These are phyloP conservation scores for Anniella stebbinsi DNA, from an alignment of 2,797 vertebrate genomes.

Conservation along the genomic window DNA sequence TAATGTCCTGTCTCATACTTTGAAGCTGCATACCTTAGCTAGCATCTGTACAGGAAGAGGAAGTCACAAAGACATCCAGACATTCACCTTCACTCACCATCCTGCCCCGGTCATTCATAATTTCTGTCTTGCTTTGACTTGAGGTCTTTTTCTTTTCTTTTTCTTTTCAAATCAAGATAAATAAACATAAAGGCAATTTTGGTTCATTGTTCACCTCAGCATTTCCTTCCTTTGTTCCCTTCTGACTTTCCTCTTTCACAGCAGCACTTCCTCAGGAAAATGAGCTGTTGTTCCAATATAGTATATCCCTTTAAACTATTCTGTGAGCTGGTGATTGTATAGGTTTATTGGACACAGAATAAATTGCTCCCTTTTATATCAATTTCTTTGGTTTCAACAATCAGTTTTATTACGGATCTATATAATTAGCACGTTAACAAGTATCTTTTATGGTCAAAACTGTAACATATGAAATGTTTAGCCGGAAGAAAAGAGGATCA, in stretches of 20 bases:
- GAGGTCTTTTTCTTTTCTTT: background rate
- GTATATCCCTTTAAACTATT: background rate
- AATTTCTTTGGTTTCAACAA: conserved; percentile 40
- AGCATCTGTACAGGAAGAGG: conserved; percentile 29
- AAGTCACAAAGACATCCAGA: conserved; percentile 23
- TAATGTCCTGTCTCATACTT: background rate
- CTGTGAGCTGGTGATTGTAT: background rate
- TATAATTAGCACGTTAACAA: conserved; percentile 42
- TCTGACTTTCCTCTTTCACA: background rate
- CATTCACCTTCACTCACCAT: conserved; percentile 11
- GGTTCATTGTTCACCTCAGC: conserved; percentile 24
- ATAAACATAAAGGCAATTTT: conserved; percentile 7
- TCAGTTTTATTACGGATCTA: conserved; percentile 40
- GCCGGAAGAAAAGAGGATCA: background rate
- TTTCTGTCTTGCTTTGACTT: conserved; percentile 1
- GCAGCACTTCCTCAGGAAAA: conserved; percentile 29
- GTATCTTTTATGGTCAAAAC: conserved; percentile 24
- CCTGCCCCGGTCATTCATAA: conserved; percentile 5
- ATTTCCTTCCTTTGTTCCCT: conserved; percentile 13
- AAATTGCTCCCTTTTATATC: background rate
- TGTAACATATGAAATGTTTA: conserved; percentile 33
- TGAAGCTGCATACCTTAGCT: background rate
- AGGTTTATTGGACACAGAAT: conserved; percentile 19
- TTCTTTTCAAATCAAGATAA: background rate
- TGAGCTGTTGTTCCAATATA: background rate